Percentiles rank a stretch among this genome's conserved stretches.
phyloP scores from a whole-genome alignment of 2,113 vertebrate species.

The Sapajus apella region DNA sequence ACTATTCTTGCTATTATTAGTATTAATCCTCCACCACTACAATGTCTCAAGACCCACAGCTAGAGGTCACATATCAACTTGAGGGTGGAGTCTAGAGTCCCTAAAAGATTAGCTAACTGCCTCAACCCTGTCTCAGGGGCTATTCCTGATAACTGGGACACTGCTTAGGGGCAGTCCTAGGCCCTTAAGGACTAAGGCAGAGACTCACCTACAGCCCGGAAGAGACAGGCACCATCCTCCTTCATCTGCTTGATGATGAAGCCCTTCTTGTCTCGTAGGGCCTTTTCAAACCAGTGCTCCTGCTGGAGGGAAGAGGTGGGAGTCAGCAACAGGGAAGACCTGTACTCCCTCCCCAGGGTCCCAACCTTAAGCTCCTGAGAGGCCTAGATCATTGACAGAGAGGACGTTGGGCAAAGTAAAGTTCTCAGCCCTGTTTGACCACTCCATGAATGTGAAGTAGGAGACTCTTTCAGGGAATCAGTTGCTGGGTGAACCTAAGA shows the following conservation, averaged over 20 bases:
- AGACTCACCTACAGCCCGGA: slow-evolving; percentile 94
- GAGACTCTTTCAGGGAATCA: neutral
- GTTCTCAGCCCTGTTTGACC: neutral
- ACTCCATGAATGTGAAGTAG: neutral
- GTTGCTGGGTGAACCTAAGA: slow-evolving; percentile 2
- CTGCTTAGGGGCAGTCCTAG: slow-evolving; percentile 19
- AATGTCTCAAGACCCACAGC: neutral
- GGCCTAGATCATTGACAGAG: neutral
- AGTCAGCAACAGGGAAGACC: slow-evolving; percentile 42
- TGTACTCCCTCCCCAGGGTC: neutral
- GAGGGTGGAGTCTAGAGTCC: neutral
- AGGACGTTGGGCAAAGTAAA: neutral
- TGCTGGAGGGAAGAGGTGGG: slow-evolving; percentile 85
- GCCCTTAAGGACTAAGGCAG: slow-evolving; percentile 38
- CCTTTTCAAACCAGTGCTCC: slow-evolving; percentile 96
- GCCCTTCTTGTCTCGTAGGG: slow-evolving; percentile 94
- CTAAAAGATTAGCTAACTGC: slow-evolving; percentile 20
- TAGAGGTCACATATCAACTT: slow-evolving; percentile 18
- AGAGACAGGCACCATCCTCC: slow-evolving; percentile 95
- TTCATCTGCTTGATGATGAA: slow-evolving; percentile 98
- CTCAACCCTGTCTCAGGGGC: neutral
- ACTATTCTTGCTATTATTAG: neutral
- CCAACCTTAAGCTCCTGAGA: neutral
- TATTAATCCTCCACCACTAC: neutral
- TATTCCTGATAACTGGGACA: slow-evolving; percentile 31